Evolutionary conservation across 2,113 vertebrate species (phyloP).

Genomic region (Charina bottae): DNA sequence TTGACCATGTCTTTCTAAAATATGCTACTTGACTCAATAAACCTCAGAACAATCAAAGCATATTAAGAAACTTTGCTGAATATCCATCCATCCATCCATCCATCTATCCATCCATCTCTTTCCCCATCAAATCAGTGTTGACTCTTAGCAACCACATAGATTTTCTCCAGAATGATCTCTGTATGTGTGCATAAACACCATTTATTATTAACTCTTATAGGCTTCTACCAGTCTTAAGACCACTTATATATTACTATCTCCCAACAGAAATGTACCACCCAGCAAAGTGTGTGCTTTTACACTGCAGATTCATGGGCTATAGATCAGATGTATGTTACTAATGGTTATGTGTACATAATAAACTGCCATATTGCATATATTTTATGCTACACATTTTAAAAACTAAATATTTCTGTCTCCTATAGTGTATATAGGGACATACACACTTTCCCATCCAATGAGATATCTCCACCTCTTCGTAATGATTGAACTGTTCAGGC

Average conservation of each 20-base stretch:
- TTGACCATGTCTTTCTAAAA: slow-evolving; percentile 59
- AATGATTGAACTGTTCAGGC: neutral
- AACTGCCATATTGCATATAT: neutral
- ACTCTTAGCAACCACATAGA: neutral
- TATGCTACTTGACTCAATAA: slow-evolving; percentile 39
- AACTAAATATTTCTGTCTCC: neutral
- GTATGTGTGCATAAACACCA: neutral
- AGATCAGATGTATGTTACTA: neutral
- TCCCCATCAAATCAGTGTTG: neutral
- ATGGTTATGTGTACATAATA: neutral
- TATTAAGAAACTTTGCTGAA: slow-evolving; percentile 55
- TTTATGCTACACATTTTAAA: neutral
- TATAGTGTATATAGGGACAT: neutral
- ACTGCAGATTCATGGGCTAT: neutral
- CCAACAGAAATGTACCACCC: neutral
- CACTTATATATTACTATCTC: neutral
- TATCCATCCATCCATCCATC: slow-evolving; percentile 62
- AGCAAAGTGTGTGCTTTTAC: neutral
- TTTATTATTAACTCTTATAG: neutral
- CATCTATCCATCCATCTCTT: slow-evolving; percentile 49
- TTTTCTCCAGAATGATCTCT: neutral
- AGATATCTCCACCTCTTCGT: neutral
- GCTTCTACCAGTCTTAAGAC: slow-evolving; percentile 1
- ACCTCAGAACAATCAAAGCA: slow-evolving; percentile 52
- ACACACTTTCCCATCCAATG: neutral